Evolutionary conservation across 1,140 invertebrate species (phyloP).

Genomic region (Orussus abietinus): DNA sequence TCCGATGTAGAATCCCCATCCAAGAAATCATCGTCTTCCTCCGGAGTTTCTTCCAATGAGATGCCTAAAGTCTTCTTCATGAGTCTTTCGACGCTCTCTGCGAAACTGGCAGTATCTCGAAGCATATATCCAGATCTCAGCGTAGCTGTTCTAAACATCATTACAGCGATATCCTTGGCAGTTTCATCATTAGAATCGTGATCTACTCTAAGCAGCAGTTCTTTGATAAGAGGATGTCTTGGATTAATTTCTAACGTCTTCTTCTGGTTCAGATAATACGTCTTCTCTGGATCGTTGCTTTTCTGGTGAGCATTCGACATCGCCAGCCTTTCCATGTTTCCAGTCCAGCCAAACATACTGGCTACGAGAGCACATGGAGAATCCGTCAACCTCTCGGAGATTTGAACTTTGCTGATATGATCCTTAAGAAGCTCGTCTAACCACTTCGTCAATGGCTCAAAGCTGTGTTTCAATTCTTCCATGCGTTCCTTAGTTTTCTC

Average conservation of each 20-base stretch:
- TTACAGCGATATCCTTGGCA: slow-evolving; percentile 82
- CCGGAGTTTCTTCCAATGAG: slow-evolving; percentile 66
- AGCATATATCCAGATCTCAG: slow-evolving; percentile 88
- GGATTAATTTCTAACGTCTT: slow-evolving; percentile 98
- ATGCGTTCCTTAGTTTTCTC: slow-evolving; percentile 79
- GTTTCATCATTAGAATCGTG: slow-evolving; percentile 73
- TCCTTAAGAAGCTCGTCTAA: slow-evolving; percentile 85
- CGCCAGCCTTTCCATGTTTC: slow-evolving; percentile 97
- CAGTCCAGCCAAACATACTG: slow-evolving; percentile 95
- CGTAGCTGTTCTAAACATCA: slow-evolving; percentile 93
- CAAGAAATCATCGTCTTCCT: slow-evolving; percentile 52
- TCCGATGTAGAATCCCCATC: slow-evolving; percentile 33
- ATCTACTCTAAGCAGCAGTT: slow-evolving; percentile 80
- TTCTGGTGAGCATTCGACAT: slow-evolving; percentile 97
- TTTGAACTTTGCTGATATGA: slow-evolving; percentile 74
- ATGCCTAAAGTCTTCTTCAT: slow-evolving; percentile 81
- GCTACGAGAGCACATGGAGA: slow-evolving; percentile 98
- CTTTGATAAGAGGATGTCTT: slow-evolving; percentile 91
- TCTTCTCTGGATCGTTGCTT: slow-evolving; percentile 84
- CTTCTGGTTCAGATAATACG: slow-evolving; percentile 93
- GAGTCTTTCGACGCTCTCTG: slow-evolving; percentile 81
- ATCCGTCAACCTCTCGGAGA: slow-evolving; percentile 86
- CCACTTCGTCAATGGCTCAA: slow-evolving; percentile 91
- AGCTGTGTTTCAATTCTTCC: slow-evolving; percentile 76
- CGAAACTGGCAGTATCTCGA: slow-evolving; percentile 82